Percentiles rank a stretch among this genome's conserved stretches.
These are phyloP conservation scores for Euzetes globulus DNA, from an alignment of 2,888 invertebrate genomes.

Conservation along the genomic window DNA sequence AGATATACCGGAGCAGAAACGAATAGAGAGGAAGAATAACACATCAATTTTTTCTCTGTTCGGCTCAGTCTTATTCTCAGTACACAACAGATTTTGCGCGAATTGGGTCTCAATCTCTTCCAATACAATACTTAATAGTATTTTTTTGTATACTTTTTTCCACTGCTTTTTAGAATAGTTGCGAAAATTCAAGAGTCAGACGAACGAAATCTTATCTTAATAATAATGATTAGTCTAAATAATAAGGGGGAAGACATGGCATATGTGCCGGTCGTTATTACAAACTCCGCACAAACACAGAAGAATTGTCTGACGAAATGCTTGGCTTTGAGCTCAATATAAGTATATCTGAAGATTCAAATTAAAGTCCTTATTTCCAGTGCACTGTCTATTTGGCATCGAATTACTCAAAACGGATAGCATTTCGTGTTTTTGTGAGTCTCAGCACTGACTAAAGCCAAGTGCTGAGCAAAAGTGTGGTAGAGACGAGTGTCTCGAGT, in stretches of 20 bases:
- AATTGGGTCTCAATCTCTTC: neutral
- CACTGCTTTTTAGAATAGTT: neutral
- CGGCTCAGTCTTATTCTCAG: neutral
- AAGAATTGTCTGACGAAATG: conserved; percentile 21
- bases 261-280: conserved; percentile 8
- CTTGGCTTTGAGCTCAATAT: neutral
- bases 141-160: too few relatives aligned
- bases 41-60: neutral
- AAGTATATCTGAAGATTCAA: neutral
- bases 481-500: neutral
- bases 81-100: conserved; percentile 2
- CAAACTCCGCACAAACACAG: neutral
- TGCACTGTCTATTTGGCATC: neutral
- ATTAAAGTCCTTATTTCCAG: neutral
- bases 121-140: neutral
- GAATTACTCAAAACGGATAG: conserved; percentile 15
- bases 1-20: neutral
- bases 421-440: neutral
- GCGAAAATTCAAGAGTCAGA: neutral
- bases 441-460: neutral
- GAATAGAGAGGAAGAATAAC: neutral
- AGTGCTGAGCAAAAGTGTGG: neutral
- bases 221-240: neutral
- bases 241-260: neutral
- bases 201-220: neutral